These are phyloP conservation scores for Anas flavirostris DNA, from an alignment of 2,797 vertebrate genomes.

Conservation along the genomic window DNA sequence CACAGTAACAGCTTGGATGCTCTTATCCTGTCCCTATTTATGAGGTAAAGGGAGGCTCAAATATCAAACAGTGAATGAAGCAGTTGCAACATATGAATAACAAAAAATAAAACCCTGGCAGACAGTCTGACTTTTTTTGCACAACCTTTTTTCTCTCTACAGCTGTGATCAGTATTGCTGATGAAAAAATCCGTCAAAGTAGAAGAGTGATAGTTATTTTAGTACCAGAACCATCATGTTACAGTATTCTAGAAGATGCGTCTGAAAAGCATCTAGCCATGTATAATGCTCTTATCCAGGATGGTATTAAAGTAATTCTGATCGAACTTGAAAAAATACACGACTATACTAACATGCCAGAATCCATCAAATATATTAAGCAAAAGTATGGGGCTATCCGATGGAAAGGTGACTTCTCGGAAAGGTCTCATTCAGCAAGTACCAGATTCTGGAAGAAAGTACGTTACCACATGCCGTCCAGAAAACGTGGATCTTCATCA, in stretches of 20 bases:
- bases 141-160: constrained; percentile 30
- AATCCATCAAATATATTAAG: constrained; percentile 88
- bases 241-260: constrained; percentile 60
- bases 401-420: constrained; percentile 77
- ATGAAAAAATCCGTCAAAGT: constrained; percentile 87
- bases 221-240: constrained; percentile 55
- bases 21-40: not conserved
- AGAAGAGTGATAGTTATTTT: constrained; percentile 89
- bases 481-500: not conserved
- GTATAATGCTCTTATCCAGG: constrained; percentile 84
- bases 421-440: constrained; percentile 70
- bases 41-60: not conserved
- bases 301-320: constrained; percentile 85
- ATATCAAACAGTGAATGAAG: not conserved
- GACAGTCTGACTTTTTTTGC: not conserved
- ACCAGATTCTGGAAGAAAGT: constrained; percentile 91
- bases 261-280: constrained; percentile 89
- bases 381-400: constrained; percentile 85
- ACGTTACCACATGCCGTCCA: constrained; percentile 87
- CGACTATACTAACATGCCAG: constrained; percentile 85
- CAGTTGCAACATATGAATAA: not conserved
- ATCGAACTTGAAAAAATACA: constrained; percentile 87
- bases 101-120: not conserved
- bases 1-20: not conserved
- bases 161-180: constrained; percentile 84